Base-by-base conservation (phyloP, 2,888 invertebrate species). In the Orthosia incerta region DNA sequence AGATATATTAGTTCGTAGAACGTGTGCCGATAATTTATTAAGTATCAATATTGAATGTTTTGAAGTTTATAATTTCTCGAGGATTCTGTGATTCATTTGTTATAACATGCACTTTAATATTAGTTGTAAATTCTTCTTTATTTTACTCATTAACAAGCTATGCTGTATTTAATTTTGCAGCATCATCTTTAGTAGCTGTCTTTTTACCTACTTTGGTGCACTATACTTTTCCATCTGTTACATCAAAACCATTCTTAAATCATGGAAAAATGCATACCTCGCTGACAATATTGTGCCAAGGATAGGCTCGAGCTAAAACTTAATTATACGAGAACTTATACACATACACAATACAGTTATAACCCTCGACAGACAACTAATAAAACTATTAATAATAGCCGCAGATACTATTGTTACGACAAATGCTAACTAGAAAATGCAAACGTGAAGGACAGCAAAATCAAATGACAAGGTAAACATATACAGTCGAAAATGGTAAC, bases 351-450 rank as follows among this genome's bases (percentile, higher is more conserved):
- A 62, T 45, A 39, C 16, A 56, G 20, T 73, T 62, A 62, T 50
- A 48, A 56, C 13, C 39, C 5, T 51, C n/a, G n/a, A 20, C 65
- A 45, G 23, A 60, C 13, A 53, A 74, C 18, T 18, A 56, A 48
- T 59, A 65, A 75, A 74, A 65, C 46, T 55, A 53, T 48, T 7
- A 60, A 66, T 60, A 75, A n/a, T 12, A 48, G 48, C n/a, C 51
- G n/a, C 26, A 31, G 46, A 46, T 39, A 51, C 13, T 31, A 46
- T 45, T 64, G 11, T 46, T 46, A 57, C 26, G 48, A 51, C 26
- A 45, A 57, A 18, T n/a, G 3, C 31, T 31, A 26, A 18, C n/a
- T 46, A 45, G 16, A n/a, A 63, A 46, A 70, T 18, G 65, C 23
- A 31, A 65, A 31, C n/a, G n/a, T 16, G 9, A 16, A 68, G 15